Evolutionary conservation across 23 tunicate species (phyloP).

Genomic region (Diplosoma virens): DNA sequence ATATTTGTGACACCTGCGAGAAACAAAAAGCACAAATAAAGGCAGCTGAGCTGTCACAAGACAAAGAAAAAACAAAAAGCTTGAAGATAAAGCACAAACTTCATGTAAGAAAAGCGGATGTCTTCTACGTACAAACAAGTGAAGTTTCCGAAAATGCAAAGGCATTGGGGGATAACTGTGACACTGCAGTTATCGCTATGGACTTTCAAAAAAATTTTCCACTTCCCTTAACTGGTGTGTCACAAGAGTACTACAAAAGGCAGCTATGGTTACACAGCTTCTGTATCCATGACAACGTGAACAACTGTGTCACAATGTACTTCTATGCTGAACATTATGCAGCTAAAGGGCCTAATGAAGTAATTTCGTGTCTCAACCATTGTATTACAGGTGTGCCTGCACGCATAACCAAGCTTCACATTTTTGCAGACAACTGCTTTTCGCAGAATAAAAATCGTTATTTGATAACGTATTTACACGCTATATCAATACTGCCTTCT

Average conservation of each 20-base stretch:
- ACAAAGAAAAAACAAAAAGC: background rate
- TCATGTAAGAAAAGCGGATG: slow-evolving; percentile 27
- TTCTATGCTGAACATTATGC: slow-evolving; percentile 4
- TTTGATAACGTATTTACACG: background rate
- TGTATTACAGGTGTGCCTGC: background rate
- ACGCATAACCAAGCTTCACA: slow-evolving; percentile 10
- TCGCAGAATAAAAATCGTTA: slow-evolving; percentile 21
- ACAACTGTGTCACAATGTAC: background rate
- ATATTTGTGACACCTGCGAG: slow-evolving; percentile 14
- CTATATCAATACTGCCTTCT: background rate
- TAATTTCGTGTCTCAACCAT: background rate
- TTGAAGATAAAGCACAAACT: slow-evolving; percentile 13
- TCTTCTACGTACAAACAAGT: background rate
- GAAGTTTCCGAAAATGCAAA: slow-evolving; percentile 19
- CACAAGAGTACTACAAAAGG: slow-evolving; percentile 14
- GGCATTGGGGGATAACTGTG: too few species aligned
- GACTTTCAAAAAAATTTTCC: slow-evolving; percentile 2
- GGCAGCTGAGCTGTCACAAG: background rate
- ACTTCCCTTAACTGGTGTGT: slow-evolving; percentile 8
- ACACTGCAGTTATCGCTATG: slow-evolving; percentile 1
- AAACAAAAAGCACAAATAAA: slow-evolving; percentile 1
- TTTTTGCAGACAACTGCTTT: slow-evolving; percentile 16
- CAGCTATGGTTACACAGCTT: slow-evolving; percentile 21
- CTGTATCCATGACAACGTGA: slow-evolving; percentile 19
- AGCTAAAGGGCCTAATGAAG: slow-evolving; percentile 26